Conservation (phyloP, 2,888 invertebrate species). For the Ditula angustiorana region DNA sequence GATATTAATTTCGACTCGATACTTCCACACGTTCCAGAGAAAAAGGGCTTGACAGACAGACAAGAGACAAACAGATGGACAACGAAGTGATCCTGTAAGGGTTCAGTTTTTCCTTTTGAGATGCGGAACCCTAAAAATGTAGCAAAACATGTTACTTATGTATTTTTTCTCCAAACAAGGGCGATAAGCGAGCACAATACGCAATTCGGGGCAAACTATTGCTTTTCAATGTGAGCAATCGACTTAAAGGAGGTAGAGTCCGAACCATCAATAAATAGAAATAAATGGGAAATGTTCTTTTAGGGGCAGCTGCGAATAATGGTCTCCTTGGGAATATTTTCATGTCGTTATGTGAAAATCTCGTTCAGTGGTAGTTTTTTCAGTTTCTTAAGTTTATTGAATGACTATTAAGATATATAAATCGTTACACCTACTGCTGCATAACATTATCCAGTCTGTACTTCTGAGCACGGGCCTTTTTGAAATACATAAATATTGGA, state of each 20-base stretch:
- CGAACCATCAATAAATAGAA: conserved; percentile 31
- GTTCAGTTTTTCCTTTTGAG: too few relatives aligned
- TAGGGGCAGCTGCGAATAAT: conserved; percentile 32
- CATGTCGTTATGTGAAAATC: conserved; percentile 5
- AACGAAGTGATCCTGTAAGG: too few relatives aligned
- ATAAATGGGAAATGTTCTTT: conserved; percentile 29
- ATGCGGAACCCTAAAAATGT: too few relatives aligned
- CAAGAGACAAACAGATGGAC: too few relatives aligned
- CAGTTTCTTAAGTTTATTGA: neutral
- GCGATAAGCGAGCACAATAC: neutral
- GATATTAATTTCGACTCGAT: too few relatives aligned
- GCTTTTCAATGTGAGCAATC: conserved; percentile 20
- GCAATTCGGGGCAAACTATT: conserved; percentile 24
- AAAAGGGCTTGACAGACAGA: too few relatives aligned
- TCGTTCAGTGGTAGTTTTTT: neutral
- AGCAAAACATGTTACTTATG: conserved; percentile 9
- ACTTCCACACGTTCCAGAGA: too few relatives aligned
- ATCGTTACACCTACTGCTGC: neutral
- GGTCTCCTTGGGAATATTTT: conserved; percentile 22
- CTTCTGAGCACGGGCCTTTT: neutral
- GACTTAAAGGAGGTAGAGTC: conserved; percentile 30
- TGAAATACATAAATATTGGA: too few relatives aligned
- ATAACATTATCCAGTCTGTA: neutral
- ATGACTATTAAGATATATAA: too few relatives aligned
- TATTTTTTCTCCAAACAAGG: neutral